Conservation (phyloP, 2,888 invertebrate genomes). For the Sphecodes monilicornis region DNA sequence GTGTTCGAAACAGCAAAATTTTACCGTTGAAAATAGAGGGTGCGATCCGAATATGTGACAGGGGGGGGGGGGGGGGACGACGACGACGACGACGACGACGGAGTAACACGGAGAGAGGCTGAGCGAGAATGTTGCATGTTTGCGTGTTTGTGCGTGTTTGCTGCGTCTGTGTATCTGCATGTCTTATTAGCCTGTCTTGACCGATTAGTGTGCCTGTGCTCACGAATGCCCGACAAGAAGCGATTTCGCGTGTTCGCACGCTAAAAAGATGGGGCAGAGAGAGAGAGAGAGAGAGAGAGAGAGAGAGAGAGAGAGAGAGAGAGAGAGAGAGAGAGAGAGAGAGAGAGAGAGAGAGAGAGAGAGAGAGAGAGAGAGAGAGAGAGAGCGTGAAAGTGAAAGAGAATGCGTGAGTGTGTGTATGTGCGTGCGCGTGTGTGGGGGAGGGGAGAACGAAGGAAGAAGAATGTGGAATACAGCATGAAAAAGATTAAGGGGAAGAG, state of each 20-base stretch:
- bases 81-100: too few species aligned
- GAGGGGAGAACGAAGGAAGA: conserved; percentile 14
- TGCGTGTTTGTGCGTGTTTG: conserved; percentile 16
- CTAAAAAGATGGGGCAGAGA: background rate
- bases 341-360: background rate
- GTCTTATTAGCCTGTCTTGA: conserved; percentile 24
- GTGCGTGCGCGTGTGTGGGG: background rate
- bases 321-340: background rate
- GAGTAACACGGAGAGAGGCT: conserved; percentile 12
- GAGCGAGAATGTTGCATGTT: conserved; percentile 25
- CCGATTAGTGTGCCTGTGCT: background rate
- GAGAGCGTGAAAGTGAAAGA: background rate
- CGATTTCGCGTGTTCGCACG: background rate
- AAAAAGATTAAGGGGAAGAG: background rate
- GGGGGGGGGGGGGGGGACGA: too few species aligned
- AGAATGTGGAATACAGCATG: conserved; percentile 2
- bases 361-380: background rate
- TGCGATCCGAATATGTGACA: conserved; percentile 49
- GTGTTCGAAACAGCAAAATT: conserved; percentile 47
- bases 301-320: background rate
- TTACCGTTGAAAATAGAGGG: conserved; percentile 63
- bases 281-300: background rate
- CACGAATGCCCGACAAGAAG: conserved; percentile 8
- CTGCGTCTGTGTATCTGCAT: conserved; percentile 16
- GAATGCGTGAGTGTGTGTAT: conserved; percentile 21